Evolutionary conservation across 2,113 vertebrate species (phyloP).

Genomic region (Hippoglossus stenolepis): DNA sequence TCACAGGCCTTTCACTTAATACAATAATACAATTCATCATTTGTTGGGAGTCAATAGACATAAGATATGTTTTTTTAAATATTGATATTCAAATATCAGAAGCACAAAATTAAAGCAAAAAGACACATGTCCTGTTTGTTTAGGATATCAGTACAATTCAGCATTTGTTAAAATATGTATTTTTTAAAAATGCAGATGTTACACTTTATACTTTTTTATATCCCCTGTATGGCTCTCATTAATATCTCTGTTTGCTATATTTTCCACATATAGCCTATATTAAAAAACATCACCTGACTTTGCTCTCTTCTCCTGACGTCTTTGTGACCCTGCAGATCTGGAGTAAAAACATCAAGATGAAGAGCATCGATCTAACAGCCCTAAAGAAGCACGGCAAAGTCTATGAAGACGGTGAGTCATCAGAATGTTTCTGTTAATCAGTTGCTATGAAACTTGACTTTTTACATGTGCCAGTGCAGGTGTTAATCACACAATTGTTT

Average conservation of each 20-base stretch:
- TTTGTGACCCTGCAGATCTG: conserved; percentile 84
- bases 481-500: conserved; percentile 9
- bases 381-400: conserved; percentile 94
- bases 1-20: not conserved
- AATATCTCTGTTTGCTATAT: not conserved
- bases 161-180: too few relatives aligned
- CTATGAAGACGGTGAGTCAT: conserved; percentile 90
- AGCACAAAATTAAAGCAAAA: too few relatives aligned
- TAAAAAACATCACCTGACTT: not conserved
- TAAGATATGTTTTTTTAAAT: too few relatives aligned
- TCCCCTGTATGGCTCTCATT: not conserved
- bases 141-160: too few relatives aligned
- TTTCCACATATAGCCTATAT: not conserved
- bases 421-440: not conserved
- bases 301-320: not conserved
- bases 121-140: too few relatives aligned
- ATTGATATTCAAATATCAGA: too few relatives aligned
- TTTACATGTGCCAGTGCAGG: not conserved
- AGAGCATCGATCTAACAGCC: conserved; percentile 89
- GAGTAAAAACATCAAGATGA: conserved; percentile 94
- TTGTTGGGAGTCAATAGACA: not conserved
- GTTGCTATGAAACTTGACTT: not conserved
- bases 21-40: too few relatives aligned
- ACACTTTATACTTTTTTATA: not conserved
- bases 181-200: too few relatives aligned